These are phyloP conservation scores for Dyspetes luteomarginatus DNA, from an alignment of 2,888 invertebrate species.

Conservation along the genomic window DNA sequence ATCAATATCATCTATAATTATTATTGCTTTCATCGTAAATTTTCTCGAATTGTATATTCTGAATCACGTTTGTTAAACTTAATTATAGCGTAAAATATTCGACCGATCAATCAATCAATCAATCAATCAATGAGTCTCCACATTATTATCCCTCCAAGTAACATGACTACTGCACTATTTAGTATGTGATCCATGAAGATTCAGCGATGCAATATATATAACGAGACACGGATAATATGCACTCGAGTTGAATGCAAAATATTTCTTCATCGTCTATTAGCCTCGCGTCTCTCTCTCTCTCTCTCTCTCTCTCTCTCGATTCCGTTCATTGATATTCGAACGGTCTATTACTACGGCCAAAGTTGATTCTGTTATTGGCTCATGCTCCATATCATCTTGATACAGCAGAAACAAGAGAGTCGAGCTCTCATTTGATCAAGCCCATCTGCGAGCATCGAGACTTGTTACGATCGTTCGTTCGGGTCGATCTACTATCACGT, in stretches of 20 bases:
- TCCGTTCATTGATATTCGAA: slow-evolving; percentile 46
- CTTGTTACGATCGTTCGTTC: not conserved
- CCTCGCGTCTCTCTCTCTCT: not conserved
- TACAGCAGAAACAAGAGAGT: not conserved
- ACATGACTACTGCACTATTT: not conserved
- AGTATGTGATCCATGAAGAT: not conserved
- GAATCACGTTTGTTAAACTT: not conserved
- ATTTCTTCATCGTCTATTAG: slow-evolving; percentile 21
- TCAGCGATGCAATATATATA: not conserved
- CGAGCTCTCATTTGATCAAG: slow-evolving; percentile 3
- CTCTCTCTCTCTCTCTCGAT: slow-evolving; percentile 5
- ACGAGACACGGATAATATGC: slow-evolving; percentile 11
- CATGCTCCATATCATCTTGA: not conserved
- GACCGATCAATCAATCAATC: not conserved
- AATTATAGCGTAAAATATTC: not conserved
- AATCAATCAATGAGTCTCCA: not conserved
- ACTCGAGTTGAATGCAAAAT: not conserved
- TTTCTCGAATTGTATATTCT: not conserved
- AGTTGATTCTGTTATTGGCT: slow-evolving; percentile 17
- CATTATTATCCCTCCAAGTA: not conserved
- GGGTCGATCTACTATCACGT: not conserved
- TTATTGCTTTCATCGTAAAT: not conserved
- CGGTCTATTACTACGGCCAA: slow-evolving; percentile 29
- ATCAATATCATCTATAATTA: no score
- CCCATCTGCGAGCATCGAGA: not conserved